phyloP scores from a whole-genome alignment of 2,797 vertebrate genomes.

The Anisognathus igniventris region DNA sequence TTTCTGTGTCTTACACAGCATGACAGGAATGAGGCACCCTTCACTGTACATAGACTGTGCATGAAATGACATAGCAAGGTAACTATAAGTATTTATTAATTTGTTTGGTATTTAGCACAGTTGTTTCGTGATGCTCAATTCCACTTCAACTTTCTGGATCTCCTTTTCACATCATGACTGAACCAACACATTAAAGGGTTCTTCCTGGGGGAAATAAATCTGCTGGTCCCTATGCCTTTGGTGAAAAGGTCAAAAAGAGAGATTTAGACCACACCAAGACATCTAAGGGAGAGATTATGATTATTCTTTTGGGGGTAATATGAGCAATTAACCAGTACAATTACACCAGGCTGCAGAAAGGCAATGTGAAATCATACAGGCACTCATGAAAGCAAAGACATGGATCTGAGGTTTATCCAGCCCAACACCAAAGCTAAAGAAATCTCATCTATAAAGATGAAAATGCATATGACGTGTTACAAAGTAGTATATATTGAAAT shows the following conservation, averaged over 20 bases:
- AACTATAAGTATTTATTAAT: not conserved
- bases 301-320: not conserved
- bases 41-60: not conserved
- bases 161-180: not conserved
- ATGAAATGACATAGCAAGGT: not conserved
- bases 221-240: not conserved
- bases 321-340: not conserved
- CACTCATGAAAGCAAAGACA: not conserved
- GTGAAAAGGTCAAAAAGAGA: not conserved
- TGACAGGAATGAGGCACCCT: rapidly evolving
- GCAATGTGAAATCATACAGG: not conserved
- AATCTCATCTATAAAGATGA: not conserved
- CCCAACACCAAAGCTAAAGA: not conserved
- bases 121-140: not conserved
- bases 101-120: not conserved
- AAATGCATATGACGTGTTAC: not conserved
- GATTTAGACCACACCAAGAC: not conserved
- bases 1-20: not conserved
- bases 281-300: not conserved
- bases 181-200: not conserved
- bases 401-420: not conserved
- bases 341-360: not conserved
- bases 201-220: not conserved
- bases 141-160: not conserved
- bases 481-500: not conserved